Conservation (phyloP, 1,140 invertebrate species). For the Lepidurus packardi region DNA sequence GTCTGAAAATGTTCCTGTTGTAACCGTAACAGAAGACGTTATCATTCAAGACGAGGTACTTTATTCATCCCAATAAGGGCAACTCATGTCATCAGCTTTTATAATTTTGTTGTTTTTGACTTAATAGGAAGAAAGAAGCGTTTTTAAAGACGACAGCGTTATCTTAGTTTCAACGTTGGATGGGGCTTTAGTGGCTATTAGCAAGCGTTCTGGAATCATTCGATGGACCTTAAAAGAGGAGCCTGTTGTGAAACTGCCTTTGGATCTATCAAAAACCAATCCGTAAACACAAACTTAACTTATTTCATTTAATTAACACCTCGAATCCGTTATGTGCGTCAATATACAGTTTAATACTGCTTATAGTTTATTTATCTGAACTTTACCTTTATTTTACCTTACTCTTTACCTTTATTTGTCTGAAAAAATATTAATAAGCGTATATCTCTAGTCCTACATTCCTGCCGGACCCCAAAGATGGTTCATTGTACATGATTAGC, state of each 20-base stretch:
- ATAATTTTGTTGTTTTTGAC: not conserved
- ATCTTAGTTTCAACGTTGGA: slow-evolving; percentile 85
- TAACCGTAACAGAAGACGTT: not conserved
- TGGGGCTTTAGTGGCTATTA: slow-evolving; percentile 79
- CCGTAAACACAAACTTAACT: slow-evolving; percentile 29
- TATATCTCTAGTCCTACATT: slow-evolving; percentile 61
- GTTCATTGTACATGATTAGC: slow-evolving; percentile 81
- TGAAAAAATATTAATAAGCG: not conserved
- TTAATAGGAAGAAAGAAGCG: slow-evolving; percentile 7
- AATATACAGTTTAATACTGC: not conserved
- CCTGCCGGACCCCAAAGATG: slow-evolving; percentile 93
- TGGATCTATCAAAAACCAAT: slow-evolving; percentile 43
- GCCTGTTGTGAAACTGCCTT: slow-evolving; percentile 66
- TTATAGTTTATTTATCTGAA: no score
- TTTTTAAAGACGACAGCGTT: slow-evolving; percentile 54
- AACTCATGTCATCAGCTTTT: not conserved
- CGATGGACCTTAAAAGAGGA: slow-evolving; percentile 86
- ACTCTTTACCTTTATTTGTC: no score
- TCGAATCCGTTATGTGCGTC: not conserved
- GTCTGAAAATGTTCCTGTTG: not conserved
- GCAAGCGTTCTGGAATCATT: slow-evolving; percentile 71
- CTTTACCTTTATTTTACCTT: no score
- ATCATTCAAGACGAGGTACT: slow-evolving; percentile 1
- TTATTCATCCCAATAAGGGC: not conserved
- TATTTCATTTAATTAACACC: not conserved